These are phyloP conservation scores for Xanthostigma xanthostigma DNA, from an alignment of 2,888 invertebrate genomes.

Conservation along the genomic window DNA sequence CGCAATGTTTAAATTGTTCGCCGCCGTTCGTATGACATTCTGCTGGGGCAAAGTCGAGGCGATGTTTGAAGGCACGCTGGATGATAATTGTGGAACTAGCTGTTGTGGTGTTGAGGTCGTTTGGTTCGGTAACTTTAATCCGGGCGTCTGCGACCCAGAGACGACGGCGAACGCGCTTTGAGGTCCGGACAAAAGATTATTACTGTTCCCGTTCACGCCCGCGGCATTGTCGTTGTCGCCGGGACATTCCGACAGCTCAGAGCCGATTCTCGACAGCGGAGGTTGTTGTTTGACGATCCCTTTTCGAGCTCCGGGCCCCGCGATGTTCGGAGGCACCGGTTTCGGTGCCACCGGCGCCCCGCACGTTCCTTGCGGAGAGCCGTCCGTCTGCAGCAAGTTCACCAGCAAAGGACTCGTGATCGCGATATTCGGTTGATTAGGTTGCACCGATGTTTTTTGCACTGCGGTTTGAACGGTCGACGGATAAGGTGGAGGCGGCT, in stretches of 20 bases:
- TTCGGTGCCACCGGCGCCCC: slow-evolving; percentile 17
- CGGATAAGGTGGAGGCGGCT: slow-evolving; percentile 32
- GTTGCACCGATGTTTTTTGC: slow-evolving; percentile 19
- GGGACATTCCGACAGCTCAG: slow-evolving; percentile 15
- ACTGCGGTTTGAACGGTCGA: slow-evolving; percentile 26
- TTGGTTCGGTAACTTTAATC: too few relatives aligned
- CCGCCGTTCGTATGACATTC: too few relatives aligned
- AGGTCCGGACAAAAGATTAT: too few relatives aligned
- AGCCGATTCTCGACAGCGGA: slow-evolving; percentile 9
- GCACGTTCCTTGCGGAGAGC: slow-evolving; percentile 28
- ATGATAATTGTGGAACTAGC: too few relatives aligned
- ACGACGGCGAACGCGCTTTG: too few relatives aligned
- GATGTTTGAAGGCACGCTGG: too few relatives aligned
- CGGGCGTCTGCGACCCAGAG: too few relatives aligned
- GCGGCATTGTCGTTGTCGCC: slow-evolving; percentile 2
- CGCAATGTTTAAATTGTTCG: too few relatives aligned
- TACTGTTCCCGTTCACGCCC: slow-evolving; percentile 1
- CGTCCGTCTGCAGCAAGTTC: slow-evolving; percentile 81
- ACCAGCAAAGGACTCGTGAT: slow-evolving; percentile 81
- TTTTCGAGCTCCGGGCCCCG: slow-evolving; percentile 19
- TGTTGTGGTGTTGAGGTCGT: too few relatives aligned
- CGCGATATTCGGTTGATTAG: slow-evolving; percentile 41
- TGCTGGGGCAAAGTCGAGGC: too few relatives aligned
- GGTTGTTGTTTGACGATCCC: slow-evolving; percentile 11
- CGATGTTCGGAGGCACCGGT: slow-evolving; percentile 3